Conservation (phyloP, 2,797 vertebrate species). For the Rhinella marina region DNA sequence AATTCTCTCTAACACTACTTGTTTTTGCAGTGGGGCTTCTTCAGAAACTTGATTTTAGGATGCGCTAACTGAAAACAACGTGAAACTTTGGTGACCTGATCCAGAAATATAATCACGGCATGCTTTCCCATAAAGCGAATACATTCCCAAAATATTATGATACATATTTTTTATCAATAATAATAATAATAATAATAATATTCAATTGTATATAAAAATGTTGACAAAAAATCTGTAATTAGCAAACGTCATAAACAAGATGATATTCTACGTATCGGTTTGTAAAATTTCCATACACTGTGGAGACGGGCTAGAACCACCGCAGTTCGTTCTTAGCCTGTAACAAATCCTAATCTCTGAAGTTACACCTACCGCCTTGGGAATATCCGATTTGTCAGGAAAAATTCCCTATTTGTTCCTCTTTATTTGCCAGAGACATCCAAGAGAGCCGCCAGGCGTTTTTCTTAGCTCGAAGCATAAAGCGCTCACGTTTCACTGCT, state of each 20-base stretch:
- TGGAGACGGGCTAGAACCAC: not conserved
- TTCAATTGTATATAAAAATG: not conserved
- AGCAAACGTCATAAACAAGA: not conserved
- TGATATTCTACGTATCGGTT: not conserved
- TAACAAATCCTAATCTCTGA: conserved; percentile 24
- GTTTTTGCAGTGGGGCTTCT: too few relatives aligned
- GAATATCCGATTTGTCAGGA: conserved; percentile 42
- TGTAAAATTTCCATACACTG: not conserved
- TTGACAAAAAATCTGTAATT: not conserved
- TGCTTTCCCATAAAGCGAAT: not conserved
- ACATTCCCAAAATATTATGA: not conserved
- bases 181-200: not conserved
- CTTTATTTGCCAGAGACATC: conserved; percentile 71
- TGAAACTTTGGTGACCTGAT: not conserved
- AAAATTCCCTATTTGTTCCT: conserved; percentile 60
- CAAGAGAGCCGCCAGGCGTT: conserved; percentile 67
- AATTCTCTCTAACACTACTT: too few relatives aligned
- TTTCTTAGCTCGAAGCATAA: conserved; percentile 75
- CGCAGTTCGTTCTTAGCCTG: not conserved
- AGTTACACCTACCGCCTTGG: conserved; percentile 18
- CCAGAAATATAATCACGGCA: not conserved
- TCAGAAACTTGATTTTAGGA: too few relatives aligned
- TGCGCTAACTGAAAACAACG: not conserved
- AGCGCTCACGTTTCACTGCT: conserved; percentile 78
- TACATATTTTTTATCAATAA: not conserved